phyloP scores from a whole-genome alignment of 2,113 vertebrate genomes.

The Caranx melampygus region DNA sequence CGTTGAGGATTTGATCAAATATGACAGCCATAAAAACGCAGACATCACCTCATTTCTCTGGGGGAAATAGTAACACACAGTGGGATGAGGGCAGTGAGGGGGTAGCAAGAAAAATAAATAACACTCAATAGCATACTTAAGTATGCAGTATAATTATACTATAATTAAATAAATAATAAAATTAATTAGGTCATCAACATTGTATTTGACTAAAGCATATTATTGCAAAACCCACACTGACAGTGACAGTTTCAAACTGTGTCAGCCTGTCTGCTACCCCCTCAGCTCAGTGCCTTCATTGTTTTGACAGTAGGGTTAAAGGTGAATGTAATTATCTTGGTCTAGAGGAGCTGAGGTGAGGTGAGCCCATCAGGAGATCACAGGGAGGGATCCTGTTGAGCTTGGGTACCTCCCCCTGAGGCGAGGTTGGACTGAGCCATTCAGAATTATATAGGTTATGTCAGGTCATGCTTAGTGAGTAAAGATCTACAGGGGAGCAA shows the following conservation, averaged over 20 bases:
- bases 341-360: slow-evolving; percentile 64
- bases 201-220: not conserved
- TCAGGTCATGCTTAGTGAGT: slow-evolving; percentile 66
- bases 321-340: slow-evolving; percentile 68
- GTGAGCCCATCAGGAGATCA: slow-evolving; percentile 62
- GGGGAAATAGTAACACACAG: slow-evolving; percentile 21
- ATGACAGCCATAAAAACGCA: slow-evolving; percentile 83
- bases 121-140: not conserved
- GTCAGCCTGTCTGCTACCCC: slow-evolving; percentile 30
- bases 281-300: slow-evolving; percentile 47
- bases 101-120: not conserved
- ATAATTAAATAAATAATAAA: too few relatives aligned
- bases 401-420: slow-evolving; percentile 36
- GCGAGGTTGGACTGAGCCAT: slow-evolving; percentile 30
- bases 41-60: slow-evolving; percentile 64
- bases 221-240: slow-evolving; percentile 1
- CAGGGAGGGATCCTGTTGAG: slow-evolving; percentile 47
- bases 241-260: slow-evolving; percentile 37
- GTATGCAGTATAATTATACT: not conserved
- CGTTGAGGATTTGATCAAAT: slow-evolving; percentile 79
- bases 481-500: slow-evolving; percentile 61
- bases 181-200: slow-evolving; percentile 8
- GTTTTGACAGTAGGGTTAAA: slow-evolving; percentile 67
- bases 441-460: slow-evolving; percentile 60
- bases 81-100: not conserved